Evolutionary conservation across 2,113 vertebrate species (phyloP), one percentile per base, ranked within the genome.

Genomic region (Triplophysa tibetana): DNA sequence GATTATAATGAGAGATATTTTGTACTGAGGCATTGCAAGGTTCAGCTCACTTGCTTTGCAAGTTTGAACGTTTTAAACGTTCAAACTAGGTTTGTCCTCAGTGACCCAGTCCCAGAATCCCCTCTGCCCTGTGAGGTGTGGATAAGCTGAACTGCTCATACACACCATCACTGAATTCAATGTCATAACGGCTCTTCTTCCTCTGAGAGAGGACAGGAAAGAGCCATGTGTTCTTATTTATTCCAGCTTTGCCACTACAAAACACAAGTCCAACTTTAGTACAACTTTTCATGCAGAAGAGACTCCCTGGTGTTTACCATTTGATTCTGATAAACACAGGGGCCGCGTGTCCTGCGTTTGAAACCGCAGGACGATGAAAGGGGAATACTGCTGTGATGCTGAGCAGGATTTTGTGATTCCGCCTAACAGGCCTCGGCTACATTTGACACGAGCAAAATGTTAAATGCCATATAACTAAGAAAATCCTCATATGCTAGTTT

Each of bases 41-140:
- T 43, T 52, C 19, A 8, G 3, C n/a, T 58, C 19, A 12, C 12
- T 23, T 13, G 3, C 11, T 60, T 12, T 41, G 4, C 16, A 9
- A 7, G n/a, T n/a, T n/a, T n/a, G 60, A 52, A 21, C 3, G 1
- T 73, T 13, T 7, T 60, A 12, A 43, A 17, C 43, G 70, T 73
- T 73, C 70, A 72, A 13, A 17, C 24, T 5, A 7, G 52, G 69
- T 72, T 74, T 1, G 41, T 16, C 14, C 33, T 8, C 54, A 74
- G n/a, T 38, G 69, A 38, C 69, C 69, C 29, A 21, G 11, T 58
- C 69, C 52, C 52, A 72, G 52, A 72, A 52, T 56, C 4, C 52
- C 68, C 69, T 70, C 17, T 14, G 38, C 69, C 50, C 52, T 56
- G 11, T 33, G 48, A 70, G 52, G 48, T 70, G 68, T 70, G 24